Evolutionary conservation across 2,888 invertebrate genomes (phyloP).

Genomic region (Monoplex corrugatus): DNA sequence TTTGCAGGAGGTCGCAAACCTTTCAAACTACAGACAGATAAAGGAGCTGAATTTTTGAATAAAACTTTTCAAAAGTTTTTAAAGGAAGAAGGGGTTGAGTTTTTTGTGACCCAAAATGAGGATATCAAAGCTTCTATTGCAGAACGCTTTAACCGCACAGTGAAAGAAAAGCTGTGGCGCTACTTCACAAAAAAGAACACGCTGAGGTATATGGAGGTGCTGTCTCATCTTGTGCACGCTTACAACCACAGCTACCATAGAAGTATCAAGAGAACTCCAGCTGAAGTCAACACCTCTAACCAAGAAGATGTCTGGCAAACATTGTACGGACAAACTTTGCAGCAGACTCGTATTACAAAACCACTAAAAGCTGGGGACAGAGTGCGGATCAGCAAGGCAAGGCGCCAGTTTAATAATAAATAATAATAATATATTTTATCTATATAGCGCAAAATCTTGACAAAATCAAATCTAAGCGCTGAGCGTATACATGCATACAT

Average conservation of each 20-base stretch:
- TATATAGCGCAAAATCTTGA: no score
- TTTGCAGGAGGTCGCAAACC: slow-evolving; percentile 55
- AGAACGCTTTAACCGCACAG: slow-evolving; percentile 69
- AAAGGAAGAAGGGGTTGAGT: slow-evolving; percentile 56
- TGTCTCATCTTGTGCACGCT: slow-evolving; percentile 51
- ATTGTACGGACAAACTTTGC: no score
- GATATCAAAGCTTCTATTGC: slow-evolving; percentile 73
- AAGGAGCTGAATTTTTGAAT: slow-evolving; percentile 66
- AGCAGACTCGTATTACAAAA: no score
- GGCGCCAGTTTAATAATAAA: slow-evolving; percentile 54
- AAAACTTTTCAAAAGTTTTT: slow-evolving; percentile 43
- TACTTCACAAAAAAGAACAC: slow-evolving; percentile 53
- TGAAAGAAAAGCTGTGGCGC: slow-evolving; percentile 60
- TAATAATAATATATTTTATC: no score
- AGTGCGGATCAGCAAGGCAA: slow-evolving; percentile 53
- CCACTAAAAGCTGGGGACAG: slow-evolving; percentile 47
- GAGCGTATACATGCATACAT: no score
- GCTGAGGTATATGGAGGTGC: slow-evolving; percentile 50
- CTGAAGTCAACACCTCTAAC: slow-evolving; percentile 52
- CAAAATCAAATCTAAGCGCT: no score
- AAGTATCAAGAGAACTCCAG: slow-evolving; percentile 56
- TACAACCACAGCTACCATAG: slow-evolving; percentile 59
- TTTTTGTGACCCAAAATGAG: slow-evolving; percentile 63
- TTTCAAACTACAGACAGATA: slow-evolving; percentile 59
- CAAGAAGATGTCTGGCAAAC: slow-evolving; percentile 51